Evolutionary conservation across 1,140 invertebrate species (phyloP), one percentile per base, ranked within the genome.

Genomic region (Palaemon carinicauda): DNA sequence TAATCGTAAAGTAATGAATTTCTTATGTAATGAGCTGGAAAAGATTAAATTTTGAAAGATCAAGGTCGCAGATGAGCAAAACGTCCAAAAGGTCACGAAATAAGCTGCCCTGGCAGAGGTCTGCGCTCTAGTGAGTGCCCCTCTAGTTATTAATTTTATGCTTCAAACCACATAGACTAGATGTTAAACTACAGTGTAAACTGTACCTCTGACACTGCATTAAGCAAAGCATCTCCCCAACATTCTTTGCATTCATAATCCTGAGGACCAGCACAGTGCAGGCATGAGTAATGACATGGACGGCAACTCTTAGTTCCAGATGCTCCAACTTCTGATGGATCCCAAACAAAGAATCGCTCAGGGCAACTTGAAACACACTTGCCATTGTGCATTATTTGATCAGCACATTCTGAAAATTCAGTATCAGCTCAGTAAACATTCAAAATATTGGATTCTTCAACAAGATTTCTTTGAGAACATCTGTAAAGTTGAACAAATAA

Each of bases 271-370:
- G 89, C 89, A 88, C 94, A 94, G 10, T 90, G 90, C 86, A 91
- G 90, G 90, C 94, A 94, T 4, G 92, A 91, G 90, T 94, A 94
- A 90, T 94, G 94, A 90, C 94, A 94, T 12, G 90, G 90, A 7
- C 90, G 82, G 87, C 93, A 93, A 12, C 89, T 77, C 10, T 75
- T 80, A 19, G 77, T 24, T 12, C 77, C 84, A 1, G 75, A 41
- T 21, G 69, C 65, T 1, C 84, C 84, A 21, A 74, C 60, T 52
- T 73, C 50, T 31, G 71, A 65, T 17, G 84, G 84, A 19, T 73
- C 24, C 77, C 77, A 86, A 15, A 24, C 50, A 29, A 73, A 86
- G 51, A 74, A 60, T 9, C 52, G 17, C 12, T 79, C 74, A 2
- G 84, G 78, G 27, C 84, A 86, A 4, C 7, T 53, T 41, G 51